Conservation (phyloP, 2,797 vertebrate genomes). For the Periophthalmus magnuspinnatus region DNA sequence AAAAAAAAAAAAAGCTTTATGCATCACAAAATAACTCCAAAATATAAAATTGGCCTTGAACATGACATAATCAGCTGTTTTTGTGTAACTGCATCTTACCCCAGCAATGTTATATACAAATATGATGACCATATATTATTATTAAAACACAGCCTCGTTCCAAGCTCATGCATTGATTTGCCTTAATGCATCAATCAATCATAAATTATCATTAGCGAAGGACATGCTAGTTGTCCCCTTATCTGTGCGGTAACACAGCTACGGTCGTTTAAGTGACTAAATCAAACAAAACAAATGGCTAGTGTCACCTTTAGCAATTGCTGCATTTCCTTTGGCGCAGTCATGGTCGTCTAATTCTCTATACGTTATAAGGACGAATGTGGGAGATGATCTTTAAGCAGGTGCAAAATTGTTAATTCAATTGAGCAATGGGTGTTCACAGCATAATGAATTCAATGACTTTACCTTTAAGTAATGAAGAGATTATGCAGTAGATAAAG, state of each 20-base stretch:
- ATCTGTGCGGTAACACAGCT: constrained; percentile 27
- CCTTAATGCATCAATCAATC: constrained; percentile 49
- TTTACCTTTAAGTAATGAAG: constrained; percentile 29
- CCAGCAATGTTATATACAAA: neutral
- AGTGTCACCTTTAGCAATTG: constrained; percentile 32
- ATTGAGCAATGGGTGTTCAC: constrained; percentile 37
- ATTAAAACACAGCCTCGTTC: constrained; percentile 24
- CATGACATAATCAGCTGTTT: constrained; percentile 19
- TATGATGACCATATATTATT: constrained; percentile 11
- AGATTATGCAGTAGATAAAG: neutral
- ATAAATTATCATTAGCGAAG: constrained; percentile 53
- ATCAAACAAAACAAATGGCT: constrained; percentile 33
- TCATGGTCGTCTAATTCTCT: constrained; percentile 37
- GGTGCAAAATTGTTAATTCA: constrained; percentile 37
- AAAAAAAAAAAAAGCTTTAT: too few relatives aligned
- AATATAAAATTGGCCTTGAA: constrained; percentile 29
- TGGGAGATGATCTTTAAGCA: constrained; percentile 21
- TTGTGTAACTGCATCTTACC: constrained; percentile 16
- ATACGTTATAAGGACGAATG: constrained; percentile 30
- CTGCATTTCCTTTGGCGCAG: constrained; percentile 41
- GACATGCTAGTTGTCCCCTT: constrained; percentile 11
- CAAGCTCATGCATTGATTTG: constrained; percentile 46
- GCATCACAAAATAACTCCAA: neutral
- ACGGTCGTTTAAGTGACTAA: constrained; percentile 44
- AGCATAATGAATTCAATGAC: constrained; percentile 57